Conservation (phyloP, 1,140 invertebrate genomes). For the Artemia franciscana region DNA sequence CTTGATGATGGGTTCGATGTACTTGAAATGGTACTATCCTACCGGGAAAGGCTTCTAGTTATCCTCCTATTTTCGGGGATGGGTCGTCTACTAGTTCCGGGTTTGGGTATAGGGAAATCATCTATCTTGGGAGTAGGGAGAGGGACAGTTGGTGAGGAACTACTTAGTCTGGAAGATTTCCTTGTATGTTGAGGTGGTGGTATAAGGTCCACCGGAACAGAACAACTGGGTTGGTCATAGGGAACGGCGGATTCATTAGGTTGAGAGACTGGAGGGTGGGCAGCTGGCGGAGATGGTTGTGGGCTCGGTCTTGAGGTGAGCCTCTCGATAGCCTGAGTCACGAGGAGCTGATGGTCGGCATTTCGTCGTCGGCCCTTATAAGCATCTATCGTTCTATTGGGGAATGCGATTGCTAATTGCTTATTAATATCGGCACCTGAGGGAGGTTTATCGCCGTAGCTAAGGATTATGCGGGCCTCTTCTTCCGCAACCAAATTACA, state of each 20-base stretch:
- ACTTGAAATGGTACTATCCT: too few species aligned
- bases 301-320: too few species aligned
- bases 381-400: background rate
- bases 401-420: background rate
- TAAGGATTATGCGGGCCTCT: background rate
- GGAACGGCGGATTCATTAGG: too few species aligned
- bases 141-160: too few species aligned
- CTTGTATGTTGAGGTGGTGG: background rate
- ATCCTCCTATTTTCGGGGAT: background rate
- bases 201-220: background rate
- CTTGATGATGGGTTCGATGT: too few species aligned
- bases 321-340: background rate
- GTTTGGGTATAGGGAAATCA: too few species aligned
- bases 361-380: background rate
- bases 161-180: too few species aligned
- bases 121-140: too few species aligned
- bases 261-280: too few species aligned
- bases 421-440: background rate
- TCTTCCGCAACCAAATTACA: background rate
- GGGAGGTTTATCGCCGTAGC: background rate
- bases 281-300: background rate
- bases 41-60: too few species aligned
- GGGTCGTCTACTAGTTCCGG: background rate
- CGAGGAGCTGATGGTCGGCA: background rate
- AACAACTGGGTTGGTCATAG: background rate